These are phyloP conservation scores for Rutilus rutilus DNA, from an alignment of 2,113 vertebrate species.

Conservation along the genomic window DNA sequence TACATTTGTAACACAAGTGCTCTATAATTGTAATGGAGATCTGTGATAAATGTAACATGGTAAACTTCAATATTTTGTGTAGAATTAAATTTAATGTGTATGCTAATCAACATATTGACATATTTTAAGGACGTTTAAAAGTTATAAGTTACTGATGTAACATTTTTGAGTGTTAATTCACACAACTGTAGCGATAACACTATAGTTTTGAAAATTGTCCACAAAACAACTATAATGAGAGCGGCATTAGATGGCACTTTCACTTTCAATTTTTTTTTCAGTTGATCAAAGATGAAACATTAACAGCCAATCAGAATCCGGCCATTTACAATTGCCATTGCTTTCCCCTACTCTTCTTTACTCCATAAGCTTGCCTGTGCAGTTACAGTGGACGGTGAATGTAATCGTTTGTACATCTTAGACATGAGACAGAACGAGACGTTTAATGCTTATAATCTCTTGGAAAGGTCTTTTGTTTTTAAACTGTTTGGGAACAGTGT, in stretches of 20 bases:
- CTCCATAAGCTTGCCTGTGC: background rate
- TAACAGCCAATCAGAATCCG: too few species aligned
- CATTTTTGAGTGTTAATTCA: background rate
- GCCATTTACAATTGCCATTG: too few species aligned
- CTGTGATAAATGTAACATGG: background rate
- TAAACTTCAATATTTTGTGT: too few species aligned
- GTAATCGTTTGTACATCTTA: background rate
- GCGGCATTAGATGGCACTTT: too few species aligned
- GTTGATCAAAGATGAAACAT: too few species aligned
- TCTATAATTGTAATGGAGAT: background rate
- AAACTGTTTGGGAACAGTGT: background rate
- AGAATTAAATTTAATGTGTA: too few species aligned
- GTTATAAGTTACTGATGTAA: background rate
- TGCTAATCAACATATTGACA: too few species aligned
- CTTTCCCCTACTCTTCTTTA: background rate
- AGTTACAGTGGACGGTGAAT: background rate
- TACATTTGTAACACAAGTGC: background rate
- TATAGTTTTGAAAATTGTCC: too few species aligned
- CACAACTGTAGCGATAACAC: too few species aligned
- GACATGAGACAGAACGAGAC: background rate
- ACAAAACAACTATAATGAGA: too few species aligned
- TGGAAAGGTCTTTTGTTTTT: slow-evolving; percentile 11
- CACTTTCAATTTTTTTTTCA: too few species aligned
- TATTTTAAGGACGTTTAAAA: background rate
- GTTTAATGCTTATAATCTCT: slow-evolving; percentile 26